Base-by-base conservation (phyloP, 2,888 invertebrate genomes). In the Carterocephalus palaemon region DNA sequence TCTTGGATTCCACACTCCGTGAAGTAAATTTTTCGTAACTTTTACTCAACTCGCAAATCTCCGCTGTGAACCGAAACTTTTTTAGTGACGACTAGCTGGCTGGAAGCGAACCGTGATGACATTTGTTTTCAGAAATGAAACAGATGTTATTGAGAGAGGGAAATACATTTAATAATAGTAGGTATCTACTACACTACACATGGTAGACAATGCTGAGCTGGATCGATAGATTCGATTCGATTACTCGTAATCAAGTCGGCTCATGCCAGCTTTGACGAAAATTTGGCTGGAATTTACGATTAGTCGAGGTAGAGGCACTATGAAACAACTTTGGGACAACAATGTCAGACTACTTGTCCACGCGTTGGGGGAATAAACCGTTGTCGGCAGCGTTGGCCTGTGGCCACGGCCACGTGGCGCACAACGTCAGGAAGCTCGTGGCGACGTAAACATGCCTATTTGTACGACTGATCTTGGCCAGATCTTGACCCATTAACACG, bases 401-500 rank as follows among this genome's bases (percentile, higher is more conserved):
- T 51, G 59, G 67, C 71, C 68, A 69, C 57, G 56, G 51, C 53
- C 69, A 71, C 72, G 67, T 71, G 73, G 60, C 53, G 53, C 56
- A 64, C 49, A 64, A 73, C 73, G 75, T 54, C 54, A 62, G 60
- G 60, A 64, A 80, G 80, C 73, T 63, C 55, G 56, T 37, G 49
- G 54, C 72, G 68, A 70, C 70, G 78, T 80, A 81, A 81, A 81
- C 79, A 80, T 66, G 69, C 69, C 70, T 74, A 75, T 77, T 79
- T 72, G 74, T 71, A 75, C 71, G 65, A 65, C 68, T 83, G 84
- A 83, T 86, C 85, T 84, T 85, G 85, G 85, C 80, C 84, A 83
- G 85, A 79, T 85, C 85, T 86, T 86, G 85, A 86, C 85, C 85
- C 79, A 86, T 83, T 82, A 85, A 85, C 81, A 81, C 75, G 60